A percentile compares a stretch with the other conserved stretches of the same genome.
These are phyloP conservation scores for Drosophila lini DNA, from an alignment of 1,140 invertebrate genomes.

Conservation along the genomic window DNA sequence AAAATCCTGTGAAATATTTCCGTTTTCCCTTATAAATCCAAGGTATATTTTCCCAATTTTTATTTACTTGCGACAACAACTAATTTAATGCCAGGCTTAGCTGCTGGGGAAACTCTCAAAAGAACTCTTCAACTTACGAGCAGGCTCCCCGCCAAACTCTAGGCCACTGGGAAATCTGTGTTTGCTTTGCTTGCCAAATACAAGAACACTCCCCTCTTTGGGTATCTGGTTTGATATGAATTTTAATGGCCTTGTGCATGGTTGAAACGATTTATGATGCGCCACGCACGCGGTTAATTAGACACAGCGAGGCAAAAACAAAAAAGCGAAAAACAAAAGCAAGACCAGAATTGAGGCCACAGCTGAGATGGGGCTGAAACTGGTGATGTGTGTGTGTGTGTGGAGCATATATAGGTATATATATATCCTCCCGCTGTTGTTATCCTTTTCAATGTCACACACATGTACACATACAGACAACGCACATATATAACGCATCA, in stretches of 20 bases:
- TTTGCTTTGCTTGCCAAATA: slow-evolving; percentile 34
- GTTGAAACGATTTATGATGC: slow-evolving; percentile 77
- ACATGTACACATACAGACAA: slow-evolving; percentile 22
- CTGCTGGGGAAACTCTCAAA: not conserved
- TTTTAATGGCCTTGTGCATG: slow-evolving; percentile 79
- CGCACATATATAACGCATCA: slow-evolving; percentile 40
- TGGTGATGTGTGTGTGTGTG: slow-evolving; percentile 1
- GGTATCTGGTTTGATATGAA: slow-evolving; percentile 62
- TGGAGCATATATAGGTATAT: not conserved
- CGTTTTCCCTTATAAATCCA: not conserved
- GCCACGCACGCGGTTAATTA: slow-evolving; percentile 81
- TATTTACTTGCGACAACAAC: not conserved
- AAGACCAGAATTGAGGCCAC: slow-evolving; percentile 52
- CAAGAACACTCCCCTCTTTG: slow-evolving; percentile 39
- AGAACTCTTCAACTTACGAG: not conserved
- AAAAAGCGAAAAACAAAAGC: slow-evolving; percentile 21
- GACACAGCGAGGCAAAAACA: slow-evolving; percentile 50
- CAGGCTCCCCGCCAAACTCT: slow-evolving; percentile 5
- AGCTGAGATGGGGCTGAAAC: slow-evolving; percentile 43
- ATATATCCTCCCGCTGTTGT: slow-evolving; percentile 47
- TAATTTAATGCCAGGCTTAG: slow-evolving; percentile 10
- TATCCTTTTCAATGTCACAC: slow-evolving; percentile 81
- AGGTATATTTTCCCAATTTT: not conserved
- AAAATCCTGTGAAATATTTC: not conserved
- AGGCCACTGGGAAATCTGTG: slow-evolving; percentile 35